Base-by-base conservation (phyloP, 2,113 vertebrate genomes). In the Malurus cyaneus region DNA sequence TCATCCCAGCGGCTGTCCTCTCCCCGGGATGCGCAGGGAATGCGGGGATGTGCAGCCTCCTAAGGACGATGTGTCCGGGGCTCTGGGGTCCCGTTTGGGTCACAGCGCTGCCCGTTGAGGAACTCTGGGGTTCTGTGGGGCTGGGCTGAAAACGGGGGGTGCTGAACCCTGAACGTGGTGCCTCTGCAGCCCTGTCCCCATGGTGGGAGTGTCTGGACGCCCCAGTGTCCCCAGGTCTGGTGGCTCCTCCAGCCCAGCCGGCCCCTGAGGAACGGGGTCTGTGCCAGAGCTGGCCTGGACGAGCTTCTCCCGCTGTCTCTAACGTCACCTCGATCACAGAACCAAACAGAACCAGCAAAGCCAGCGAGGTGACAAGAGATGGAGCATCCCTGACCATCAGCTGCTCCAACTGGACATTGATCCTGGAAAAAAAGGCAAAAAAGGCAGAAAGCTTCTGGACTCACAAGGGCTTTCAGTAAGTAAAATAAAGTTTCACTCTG, bases 291-390 rank as follows among this genome's bases (percentile, higher is more conserved):
- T 66, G 80, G 18, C n/a, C 57, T 85, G 52, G 39, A 39, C 2
- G 6, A 47, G 23, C 44, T 73, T 29, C 42, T 52, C 12, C 16
- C n/a, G 13, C 20, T 3, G 7, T 17, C 18, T 89, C 34, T 82
- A 41, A 80, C 23, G 6, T 0, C 34, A 16, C 91, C 6, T 81
- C 97, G 24, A 91, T 93, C 50, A 9, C 96, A 86, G 91, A 88
- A 77, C 3, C 64, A 34, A 4, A 36, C 41, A 90, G 94, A 49
- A 92, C 97, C 72, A 77, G 24, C 56, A 97, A 86, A 76, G 96
- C 39, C 41, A 54, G 9, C 14, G 47, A 97, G 42, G 80, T 54
- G 64, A 46, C 65, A n/a, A 47, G 42, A 77, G 62, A 34, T 17
- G 49, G 91, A 86, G 47, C 65, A 62, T 73, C 32, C 80, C 46